Percentiles rank a stretch among this genome's conserved stretches.
These are phyloP conservation scores for Arenaria interpres DNA, from an alignment of 2,113 vertebrate genomes.

Conservation along the genomic window DNA sequence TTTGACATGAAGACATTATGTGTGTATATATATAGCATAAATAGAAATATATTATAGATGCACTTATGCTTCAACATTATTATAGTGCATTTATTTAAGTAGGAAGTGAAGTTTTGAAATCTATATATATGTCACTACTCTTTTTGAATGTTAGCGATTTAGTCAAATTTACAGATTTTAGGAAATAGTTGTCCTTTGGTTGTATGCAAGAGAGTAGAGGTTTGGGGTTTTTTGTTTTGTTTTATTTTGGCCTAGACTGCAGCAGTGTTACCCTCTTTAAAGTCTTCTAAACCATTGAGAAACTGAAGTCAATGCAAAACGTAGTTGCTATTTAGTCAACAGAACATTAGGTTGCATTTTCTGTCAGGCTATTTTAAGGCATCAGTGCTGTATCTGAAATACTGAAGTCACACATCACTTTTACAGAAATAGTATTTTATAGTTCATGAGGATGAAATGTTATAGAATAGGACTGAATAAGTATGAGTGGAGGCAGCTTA, in stretches of 20 bases:
- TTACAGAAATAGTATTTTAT: background rate
- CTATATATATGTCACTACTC: background rate
- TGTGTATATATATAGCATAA: background rate
- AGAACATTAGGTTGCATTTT: background rate
- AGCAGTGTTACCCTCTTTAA: background rate
- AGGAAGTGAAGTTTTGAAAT: background rate
- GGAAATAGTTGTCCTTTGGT: background rate
- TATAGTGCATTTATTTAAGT: background rate
- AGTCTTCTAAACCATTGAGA: background rate
- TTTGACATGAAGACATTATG: background rate
- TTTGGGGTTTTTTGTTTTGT: background rate
- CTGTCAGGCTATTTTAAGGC: background rate
- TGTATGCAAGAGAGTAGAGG: background rate
- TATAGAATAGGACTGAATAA: background rate
- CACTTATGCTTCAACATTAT: background rate
- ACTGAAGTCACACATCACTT: background rate
- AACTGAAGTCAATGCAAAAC: background rate
- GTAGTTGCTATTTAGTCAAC: background rate
- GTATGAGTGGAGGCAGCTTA: background rate
- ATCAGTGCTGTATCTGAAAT: background rate
- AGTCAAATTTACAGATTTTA: background rate
- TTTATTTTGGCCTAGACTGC: background rate
- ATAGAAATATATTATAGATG: background rate
- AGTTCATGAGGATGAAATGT: background rate
- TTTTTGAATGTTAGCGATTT: background rate